phyloP scores from a whole-genome alignment of 2,797 vertebrate species.

The Pangasius larnaudii region DNA sequence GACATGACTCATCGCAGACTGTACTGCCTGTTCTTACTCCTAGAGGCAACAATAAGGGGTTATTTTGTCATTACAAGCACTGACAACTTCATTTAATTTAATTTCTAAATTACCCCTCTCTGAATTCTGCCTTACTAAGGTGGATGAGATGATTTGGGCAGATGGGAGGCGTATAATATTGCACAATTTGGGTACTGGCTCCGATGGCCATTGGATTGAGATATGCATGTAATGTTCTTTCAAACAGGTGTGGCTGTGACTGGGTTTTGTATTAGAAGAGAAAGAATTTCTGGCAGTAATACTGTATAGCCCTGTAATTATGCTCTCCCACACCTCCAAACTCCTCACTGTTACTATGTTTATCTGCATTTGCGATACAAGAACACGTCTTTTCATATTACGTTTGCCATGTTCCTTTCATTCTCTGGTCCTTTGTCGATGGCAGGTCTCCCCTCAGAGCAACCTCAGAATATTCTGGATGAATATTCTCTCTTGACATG shows the following conservation, averaged over 20 bases:
- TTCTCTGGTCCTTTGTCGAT: not conserved
- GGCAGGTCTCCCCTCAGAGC: no score
- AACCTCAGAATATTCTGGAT: not conserved
- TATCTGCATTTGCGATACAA: not conserved
- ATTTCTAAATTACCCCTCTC: not conserved
- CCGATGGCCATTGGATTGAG: not conserved
- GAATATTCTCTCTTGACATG: not conserved
- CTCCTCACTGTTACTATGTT: not conserved
- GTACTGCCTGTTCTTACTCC: not conserved
- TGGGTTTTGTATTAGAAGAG: not conserved
- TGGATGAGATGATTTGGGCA: no score
- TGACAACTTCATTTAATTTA: not conserved
- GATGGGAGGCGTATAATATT: not conserved
- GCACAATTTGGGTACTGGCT: not conserved
- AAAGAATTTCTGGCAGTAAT: not conserved
- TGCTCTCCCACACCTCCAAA: not conserved
- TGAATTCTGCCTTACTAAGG: not conserved
- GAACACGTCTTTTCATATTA: not conserved
- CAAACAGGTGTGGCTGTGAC: constrained; percentile 1
- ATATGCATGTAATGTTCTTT: not conserved
- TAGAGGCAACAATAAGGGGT: not conserved
- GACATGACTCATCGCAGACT: not conserved
- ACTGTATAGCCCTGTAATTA: constrained; percentile 11
- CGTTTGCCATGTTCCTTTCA: not conserved
- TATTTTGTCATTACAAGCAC: not conserved